Base-by-base conservation (phyloP, 2,888 invertebrate genomes). In the Cephus rjabovi region DNA sequence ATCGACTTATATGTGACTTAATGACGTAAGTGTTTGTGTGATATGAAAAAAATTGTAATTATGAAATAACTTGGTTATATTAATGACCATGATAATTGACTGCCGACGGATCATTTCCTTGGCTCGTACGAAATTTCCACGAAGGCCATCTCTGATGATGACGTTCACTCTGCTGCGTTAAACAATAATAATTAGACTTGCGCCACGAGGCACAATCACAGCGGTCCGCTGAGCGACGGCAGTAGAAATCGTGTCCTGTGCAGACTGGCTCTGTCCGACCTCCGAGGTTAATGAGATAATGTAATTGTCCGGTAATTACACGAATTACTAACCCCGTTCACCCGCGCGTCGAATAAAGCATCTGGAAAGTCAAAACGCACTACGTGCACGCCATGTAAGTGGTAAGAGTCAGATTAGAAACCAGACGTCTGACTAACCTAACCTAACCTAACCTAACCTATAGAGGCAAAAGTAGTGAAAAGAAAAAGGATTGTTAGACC, bases 271-370 rank as follows among this genome's bases (percentile, higher is more conserved):
- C 73, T 40, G 74, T 81, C 80, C 88, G 89, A 89, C 89, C 89
- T 87, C 88, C 86, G 86, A 86, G 90, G 89, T 90, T 91, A 90
- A 91, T 91, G 90, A 89, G 90, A 90, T 91, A 90, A 90, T 90
- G 90, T 89, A 91, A 91, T 90, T 90, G 90, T 90, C 86, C 85
- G 85, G 86, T 87, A 90, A 90, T 90, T 90, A 90, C 87, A 85
- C 85, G 86, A 89, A 90, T 90, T 90, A 89, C 86, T 34, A 30
- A 31, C 71, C 31, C 71, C 75, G 37, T 34, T 35, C 34, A 12
- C 75, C 56, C 34, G 71, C 71, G 33, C 33, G 31, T 71, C 31
- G 71, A 56, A 23, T 23, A 23, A 56, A 56, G 56, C 56, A 56
- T 56, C 56, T 23, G 23, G 56, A 56, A 56, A 56, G 56, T 56